Evolutionary conservation across 2,113 vertebrate species (phyloP).

Genomic region (Gracilinanus agilis): DNA sequence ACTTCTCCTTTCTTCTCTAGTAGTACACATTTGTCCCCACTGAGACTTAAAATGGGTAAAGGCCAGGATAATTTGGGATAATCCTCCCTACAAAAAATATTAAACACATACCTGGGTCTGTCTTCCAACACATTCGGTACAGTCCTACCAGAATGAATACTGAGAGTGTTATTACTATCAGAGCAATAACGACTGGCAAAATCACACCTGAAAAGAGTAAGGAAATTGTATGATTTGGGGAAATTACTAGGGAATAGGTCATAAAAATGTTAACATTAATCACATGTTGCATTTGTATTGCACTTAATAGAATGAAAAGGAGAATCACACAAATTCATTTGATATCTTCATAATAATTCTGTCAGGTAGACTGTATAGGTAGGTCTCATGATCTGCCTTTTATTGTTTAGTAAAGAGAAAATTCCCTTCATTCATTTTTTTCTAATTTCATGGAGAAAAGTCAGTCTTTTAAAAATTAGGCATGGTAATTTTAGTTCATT

Average conservation of each 20-base stretch:
- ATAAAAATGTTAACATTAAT: background rate
- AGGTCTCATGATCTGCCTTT: background rate
- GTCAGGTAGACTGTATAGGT: background rate
- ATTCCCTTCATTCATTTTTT: background rate
- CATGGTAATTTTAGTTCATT: background rate
- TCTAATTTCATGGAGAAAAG: background rate
- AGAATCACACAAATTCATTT: background rate
- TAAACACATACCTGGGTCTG: conserved; percentile 82
- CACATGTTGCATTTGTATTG: background rate
- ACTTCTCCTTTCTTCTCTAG: background rate
- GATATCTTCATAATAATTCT: background rate
- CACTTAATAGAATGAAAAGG: background rate
- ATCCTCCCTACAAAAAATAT: conserved; percentile 10
- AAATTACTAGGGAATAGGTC: accelerated
- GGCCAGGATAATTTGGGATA: background rate
- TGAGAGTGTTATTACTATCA: conserved; percentile 84
- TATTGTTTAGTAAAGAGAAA: background rate
- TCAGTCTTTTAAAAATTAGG: background rate
- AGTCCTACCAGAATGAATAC: conserved; percentile 84
- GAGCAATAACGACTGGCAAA: conserved; percentile 85
- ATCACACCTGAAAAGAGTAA: conserved; percentile 80
- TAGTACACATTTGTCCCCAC: background rate
- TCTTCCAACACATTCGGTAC: conserved; percentile 86
- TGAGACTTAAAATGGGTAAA: conserved; percentile 24
- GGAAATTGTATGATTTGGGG: conserved; percentile 20